These are phyloP conservation scores for Melanotaenia nigrans DNA, from an alignment of 2,797 vertebrate genomes.

Conservation along the genomic window DNA sequence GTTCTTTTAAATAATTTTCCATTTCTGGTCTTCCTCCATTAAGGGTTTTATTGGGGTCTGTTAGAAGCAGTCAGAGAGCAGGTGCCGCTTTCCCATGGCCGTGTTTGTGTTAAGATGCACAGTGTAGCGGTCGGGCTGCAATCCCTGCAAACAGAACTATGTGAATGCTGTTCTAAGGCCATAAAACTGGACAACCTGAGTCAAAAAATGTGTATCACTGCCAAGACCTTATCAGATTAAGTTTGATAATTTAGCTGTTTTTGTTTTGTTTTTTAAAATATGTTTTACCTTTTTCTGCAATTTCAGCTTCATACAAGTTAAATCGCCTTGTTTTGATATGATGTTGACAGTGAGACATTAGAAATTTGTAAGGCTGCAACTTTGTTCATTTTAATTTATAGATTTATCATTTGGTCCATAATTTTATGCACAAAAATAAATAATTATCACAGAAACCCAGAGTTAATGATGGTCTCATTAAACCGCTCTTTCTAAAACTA, in stretches of 20 bases:
- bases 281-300: not conserved
- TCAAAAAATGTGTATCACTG: slow-evolving; percentile 20
- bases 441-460: slow-evolving; percentile 15
- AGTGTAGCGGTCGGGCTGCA: slow-evolving; percentile 67
- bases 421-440: not conserved
- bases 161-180: slow-evolving; percentile 41
- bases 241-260: slow-evolving; percentile 1
- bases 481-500: not conserved
- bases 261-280: not conserved
- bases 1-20: slow-evolving; percentile 33
- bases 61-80: slow-evolving; percentile 52
- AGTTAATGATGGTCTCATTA: not conserved
- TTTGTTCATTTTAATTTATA: slow-evolving; percentile 10
- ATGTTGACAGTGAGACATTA: not conserved
- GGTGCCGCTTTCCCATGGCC: slow-evolving; percentile 31
- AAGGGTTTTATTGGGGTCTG: slow-evolving; percentile 38
- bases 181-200: slow-evolving; percentile 44
- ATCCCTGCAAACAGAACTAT: slow-evolving; percentile 51
- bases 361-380: slow-evolving; percentile 1
- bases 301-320: not conserved
- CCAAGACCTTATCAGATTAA: slow-evolving; percentile 14
- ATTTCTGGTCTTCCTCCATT: slow-evolving; percentile 46
- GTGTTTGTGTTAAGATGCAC: slow-evolving; percentile 57
- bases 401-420: slow-evolving; percentile 13
- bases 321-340: not conserved